Conservation (phyloP, 2,113 vertebrate genomes). For the Cyrtonyx montezumae region DNA sequence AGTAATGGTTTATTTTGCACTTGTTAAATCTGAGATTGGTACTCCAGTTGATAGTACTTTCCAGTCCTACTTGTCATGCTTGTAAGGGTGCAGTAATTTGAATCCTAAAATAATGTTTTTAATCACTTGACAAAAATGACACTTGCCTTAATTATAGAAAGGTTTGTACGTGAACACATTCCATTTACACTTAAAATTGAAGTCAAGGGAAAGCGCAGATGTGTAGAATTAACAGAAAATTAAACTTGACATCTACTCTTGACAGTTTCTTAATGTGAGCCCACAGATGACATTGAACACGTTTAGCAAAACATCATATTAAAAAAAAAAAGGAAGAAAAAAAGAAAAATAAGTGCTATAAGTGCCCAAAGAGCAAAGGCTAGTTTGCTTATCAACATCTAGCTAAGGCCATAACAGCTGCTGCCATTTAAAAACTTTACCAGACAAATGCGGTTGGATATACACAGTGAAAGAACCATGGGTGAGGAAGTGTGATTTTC, state of each 20-base stretch:
- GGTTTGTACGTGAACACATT: conserved; percentile 13
- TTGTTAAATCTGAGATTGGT: conserved; percentile 10
- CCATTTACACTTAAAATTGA: conserved; percentile 30
- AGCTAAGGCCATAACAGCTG: background rate
- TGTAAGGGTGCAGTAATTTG: conserved; percentile 43
- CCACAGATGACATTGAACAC: background rate
- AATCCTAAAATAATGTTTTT: conserved; percentile 55
- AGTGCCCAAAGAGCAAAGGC: background rate
- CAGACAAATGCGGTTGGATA: background rate
- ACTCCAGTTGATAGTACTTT: background rate
- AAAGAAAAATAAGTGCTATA: background rate
- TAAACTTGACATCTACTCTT: conserved; percentile 36
- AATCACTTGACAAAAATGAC: conserved; percentile 61
- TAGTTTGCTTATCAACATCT: background rate
- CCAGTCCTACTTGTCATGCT: conserved; percentile 54
- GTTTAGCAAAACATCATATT: background rate
- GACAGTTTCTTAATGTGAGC: background rate
- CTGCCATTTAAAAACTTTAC: background rate
- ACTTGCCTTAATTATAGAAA: conserved; percentile 44
- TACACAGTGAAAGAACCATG: background rate
- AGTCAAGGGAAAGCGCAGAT: conserved; percentile 52
- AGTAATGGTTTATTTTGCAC: conserved; percentile 15
- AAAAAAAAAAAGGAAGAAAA: background rate
- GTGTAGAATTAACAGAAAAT: conserved; percentile 45
- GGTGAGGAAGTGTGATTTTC: background rate